phyloP scores from a whole-genome alignment of 2,113 vertebrate species.

The Heteronetta atricapilla region DNA sequence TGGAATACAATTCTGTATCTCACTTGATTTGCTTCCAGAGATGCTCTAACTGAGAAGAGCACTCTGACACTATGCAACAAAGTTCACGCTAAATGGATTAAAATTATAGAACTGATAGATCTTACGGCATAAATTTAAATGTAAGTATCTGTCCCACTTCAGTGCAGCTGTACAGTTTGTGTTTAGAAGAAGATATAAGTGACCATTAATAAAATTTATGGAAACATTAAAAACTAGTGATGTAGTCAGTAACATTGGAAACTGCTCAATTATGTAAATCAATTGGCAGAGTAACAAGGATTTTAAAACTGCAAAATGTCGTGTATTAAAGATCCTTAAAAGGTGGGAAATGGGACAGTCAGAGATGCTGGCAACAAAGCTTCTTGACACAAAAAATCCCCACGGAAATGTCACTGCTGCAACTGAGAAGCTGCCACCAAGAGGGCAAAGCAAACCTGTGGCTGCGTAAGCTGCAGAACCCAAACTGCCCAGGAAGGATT shows the following conservation, averaged over 20 bases:
- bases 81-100: constrained; percentile 39
- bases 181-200: constrained; percentile 22
- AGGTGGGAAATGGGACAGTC: not conserved
- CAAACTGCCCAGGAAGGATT: not conserved
- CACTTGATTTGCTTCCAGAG: constrained; percentile 41
- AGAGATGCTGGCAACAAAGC: not conserved
- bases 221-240: constrained; percentile 38
- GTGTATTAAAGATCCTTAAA: not conserved
- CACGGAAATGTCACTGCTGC: not conserved
- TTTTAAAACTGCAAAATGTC: constrained; percentile 7
- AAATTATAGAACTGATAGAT: constrained; percentile 37
- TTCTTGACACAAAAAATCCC: not conserved
- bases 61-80: not conserved
- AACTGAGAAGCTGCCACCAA: not conserved
- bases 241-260: constrained; percentile 11
- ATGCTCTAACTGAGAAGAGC: constrained; percentile 25
- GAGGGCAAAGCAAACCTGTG: not conserved
- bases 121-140: constrained; percentile 34
- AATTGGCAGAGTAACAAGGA: not conserved
- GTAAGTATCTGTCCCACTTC: constrained; percentile 15
- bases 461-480: not conserved
- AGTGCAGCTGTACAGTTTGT: not conserved
- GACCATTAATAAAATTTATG: constrained; percentile 40
- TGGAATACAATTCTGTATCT: not conserved
- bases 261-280: constrained; percentile 36